phyloP scores from a whole-genome alignment of 2,797 vertebrate species.

The Microcaecilia unicolor region DNA sequence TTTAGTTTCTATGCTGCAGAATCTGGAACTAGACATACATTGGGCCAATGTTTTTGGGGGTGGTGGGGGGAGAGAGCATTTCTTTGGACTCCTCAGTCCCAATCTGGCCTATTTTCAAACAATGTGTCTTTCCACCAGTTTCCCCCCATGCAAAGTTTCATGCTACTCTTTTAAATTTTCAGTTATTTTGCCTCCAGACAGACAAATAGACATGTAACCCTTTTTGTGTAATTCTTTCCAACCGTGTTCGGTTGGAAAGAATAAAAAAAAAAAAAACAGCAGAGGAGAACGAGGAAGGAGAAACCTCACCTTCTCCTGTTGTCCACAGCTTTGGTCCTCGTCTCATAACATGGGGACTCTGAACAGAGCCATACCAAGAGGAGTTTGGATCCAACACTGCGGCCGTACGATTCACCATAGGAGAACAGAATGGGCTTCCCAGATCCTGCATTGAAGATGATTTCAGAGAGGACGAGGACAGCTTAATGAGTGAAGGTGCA shows the following conservation, averaged over 20 bases:
- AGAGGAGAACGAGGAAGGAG: neutral
- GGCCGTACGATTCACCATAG: slow-evolving; percentile 50
- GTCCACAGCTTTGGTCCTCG: slow-evolving; percentile 86
- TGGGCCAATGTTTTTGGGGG: neutral
- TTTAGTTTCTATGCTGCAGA: no score
- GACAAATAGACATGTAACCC: no score
- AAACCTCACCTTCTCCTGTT: slow-evolving; percentile 58
- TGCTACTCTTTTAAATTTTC: no score
- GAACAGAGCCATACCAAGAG: slow-evolving; percentile 61
- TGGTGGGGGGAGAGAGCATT: no score
- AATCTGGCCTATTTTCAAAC: no score
- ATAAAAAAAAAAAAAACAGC: accelerated
- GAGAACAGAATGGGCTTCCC: slow-evolving; percentile 61
- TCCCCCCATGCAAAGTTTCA: no score
- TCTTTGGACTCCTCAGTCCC: no score
- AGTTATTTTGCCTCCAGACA: no score
- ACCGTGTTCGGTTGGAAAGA: no score
- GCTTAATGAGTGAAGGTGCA: slow-evolving; percentile 60
- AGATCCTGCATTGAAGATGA: slow-evolving; percentile 58
- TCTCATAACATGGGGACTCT: slow-evolving; percentile 69
- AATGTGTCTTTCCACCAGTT: no score
- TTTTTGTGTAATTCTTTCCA: no score
- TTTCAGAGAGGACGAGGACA: slow-evolving; percentile 46
- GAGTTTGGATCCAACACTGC: slow-evolving; percentile 56
- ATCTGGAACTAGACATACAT: no score